These are phyloP conservation scores for Lutraria rhynchaena DNA, from an alignment of 1,140 invertebrate species.

Conservation along the genomic window DNA sequence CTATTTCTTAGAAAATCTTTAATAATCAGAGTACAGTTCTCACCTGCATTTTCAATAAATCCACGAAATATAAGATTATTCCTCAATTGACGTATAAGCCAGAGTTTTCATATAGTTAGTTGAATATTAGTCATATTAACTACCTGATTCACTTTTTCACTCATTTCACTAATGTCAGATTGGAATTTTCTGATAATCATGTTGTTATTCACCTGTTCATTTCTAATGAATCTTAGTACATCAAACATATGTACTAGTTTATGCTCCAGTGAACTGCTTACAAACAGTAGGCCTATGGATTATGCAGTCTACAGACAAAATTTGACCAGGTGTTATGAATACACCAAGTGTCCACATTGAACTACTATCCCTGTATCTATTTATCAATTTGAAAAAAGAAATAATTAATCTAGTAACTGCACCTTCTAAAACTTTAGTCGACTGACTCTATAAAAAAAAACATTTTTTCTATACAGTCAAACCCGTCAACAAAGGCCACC, in stretches of 20 bases:
- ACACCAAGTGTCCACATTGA: too few species aligned
- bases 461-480: too few species aligned
- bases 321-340: too few species aligned
- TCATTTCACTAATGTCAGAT: neutral
- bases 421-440: too few species aligned
- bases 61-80: conserved; percentile 34
- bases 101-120: conserved; percentile 10
- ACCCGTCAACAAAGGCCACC: too few species aligned
- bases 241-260: conserved; percentile 28
- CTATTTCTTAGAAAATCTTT: conserved; percentile 8
- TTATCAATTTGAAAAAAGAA: too few species aligned
- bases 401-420: too few species aligned
- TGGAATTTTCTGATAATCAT: neutral
- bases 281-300: too few species aligned
- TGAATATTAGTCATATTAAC: conserved; percentile 16
- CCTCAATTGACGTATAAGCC: conserved; percentile 37
- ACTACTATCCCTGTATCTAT: too few species aligned
- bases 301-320: too few species aligned
- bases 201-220: conserved; percentile 15
- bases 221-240: conserved; percentile 35
- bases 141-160: conserved; percentile 21
- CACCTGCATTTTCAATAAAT: conserved; percentile 23
- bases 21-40: conserved; percentile 4
- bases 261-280: neutral
- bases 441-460: too few species aligned